These are phyloP conservation scores for Caenorhabditis briggsae DNA, from an alignment of 1,140 invertebrate species.

Conservation along the genomic window DNA sequence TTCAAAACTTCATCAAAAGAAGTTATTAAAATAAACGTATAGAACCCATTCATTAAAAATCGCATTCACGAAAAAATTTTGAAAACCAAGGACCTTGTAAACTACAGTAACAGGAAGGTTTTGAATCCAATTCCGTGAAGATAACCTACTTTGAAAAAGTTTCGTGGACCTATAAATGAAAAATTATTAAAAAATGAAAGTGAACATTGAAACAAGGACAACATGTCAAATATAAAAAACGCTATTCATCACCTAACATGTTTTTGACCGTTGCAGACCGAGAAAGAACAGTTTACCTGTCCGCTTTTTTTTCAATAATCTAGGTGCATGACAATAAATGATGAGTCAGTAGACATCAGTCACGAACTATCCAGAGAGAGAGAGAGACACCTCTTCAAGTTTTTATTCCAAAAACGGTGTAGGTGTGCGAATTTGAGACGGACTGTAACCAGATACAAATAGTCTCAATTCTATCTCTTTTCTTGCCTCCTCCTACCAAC, in stretches of 20 bases:
- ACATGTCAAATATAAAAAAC: neutral
- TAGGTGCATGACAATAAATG: constrained; percentile 13
- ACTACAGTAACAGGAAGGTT: no score
- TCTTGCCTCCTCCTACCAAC: neutral
- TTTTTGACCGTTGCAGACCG: constrained; percentile 1
- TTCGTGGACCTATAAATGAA: no score
- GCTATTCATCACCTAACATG: no score
- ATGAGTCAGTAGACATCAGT: constrained; percentile 36
- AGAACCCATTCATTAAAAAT: no score
- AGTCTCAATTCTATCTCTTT: neutral
- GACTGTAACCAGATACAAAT: constrained; percentile 40
- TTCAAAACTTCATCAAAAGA: no score
- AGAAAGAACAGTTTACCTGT: neutral
- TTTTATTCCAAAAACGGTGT: constrained; percentile 2
- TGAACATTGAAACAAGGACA: neutral
- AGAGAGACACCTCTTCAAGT: neutral
- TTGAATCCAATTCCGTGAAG: no score
- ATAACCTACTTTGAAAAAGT: no score
- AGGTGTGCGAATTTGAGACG: neutral
- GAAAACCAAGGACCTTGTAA: no score
- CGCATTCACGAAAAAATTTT: no score
- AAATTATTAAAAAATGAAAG: neutral
- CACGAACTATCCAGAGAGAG: neutral
- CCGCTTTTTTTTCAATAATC: neutral
- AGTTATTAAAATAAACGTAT: no score